phyloP scores from a whole-genome alignment of 2,888 invertebrate species.

The Platycheirus albimanus region DNA sequence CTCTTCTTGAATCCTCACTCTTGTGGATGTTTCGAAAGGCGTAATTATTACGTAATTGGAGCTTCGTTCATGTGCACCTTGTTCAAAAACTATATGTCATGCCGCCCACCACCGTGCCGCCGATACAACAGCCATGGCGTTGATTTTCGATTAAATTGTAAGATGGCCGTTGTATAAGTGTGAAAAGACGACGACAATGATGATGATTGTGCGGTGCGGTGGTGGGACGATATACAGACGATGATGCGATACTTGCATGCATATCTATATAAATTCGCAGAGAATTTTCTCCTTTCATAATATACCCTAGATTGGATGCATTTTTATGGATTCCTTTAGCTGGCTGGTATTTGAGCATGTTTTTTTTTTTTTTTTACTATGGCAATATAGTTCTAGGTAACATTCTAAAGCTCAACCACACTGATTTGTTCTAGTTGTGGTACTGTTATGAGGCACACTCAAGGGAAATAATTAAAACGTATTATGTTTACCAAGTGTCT shows the following conservation, averaged over 20 bases:
- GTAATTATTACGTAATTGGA: slow-evolving; percentile 36
- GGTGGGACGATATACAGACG: not conserved
- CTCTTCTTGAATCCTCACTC: too few relatives aligned
- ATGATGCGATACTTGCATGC: not conserved
- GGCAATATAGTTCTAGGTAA: slow-evolving; percentile 31
- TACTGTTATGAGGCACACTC: slow-evolving; percentile 33
- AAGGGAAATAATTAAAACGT: slow-evolving; percentile 29
- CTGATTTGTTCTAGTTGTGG: slow-evolving; percentile 51
- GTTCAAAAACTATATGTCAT: slow-evolving; percentile 13
- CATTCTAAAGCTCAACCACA: slow-evolving; percentile 50
- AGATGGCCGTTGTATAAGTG: slow-evolving; percentile 36
- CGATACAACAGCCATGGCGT: slow-evolving; percentile 19
- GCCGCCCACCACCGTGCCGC: too few relatives aligned
- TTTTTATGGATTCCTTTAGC: slow-evolving; percentile 57
- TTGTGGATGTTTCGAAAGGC: slow-evolving; percentile 12
- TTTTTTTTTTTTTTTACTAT: slow-evolving; percentile 4
- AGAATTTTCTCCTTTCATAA: slow-evolving; percentile 31
- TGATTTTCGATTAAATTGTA: slow-evolving; percentile 48
- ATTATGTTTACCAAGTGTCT: slow-evolving; percentile 32
- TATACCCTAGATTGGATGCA: slow-evolving; percentile 44
- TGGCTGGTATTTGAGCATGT: slow-evolving; percentile 6
- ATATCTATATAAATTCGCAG: not conserved
- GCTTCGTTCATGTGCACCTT: slow-evolving; percentile 13
- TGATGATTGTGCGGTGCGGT: not conserved
- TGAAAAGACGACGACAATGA: not conserved